Evolutionary conservation across 2,113 vertebrate species (phyloP), one percentile per base, ranked within the genome.

Genomic region (Lagopus muta): DNA sequence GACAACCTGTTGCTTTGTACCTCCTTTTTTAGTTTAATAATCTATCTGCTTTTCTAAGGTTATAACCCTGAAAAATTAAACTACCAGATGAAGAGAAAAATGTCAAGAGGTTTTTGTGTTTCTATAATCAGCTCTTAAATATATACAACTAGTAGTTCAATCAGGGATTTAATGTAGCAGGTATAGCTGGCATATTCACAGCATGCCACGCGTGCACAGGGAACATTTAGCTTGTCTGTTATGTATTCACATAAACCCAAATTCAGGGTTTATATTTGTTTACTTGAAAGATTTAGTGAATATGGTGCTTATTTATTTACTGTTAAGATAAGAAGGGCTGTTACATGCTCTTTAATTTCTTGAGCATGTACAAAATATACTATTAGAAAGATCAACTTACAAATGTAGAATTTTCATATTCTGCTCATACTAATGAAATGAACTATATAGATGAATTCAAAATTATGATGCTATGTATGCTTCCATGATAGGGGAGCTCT

Each of bases 401-500:
- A 71, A 16, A 4, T 18, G 14, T 20, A 7, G 25, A 40, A 85
- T 4, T 5, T 20, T 8, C 3, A 27, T 4, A 7, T 7, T 2
- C 0, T 1, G 0, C 28, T 69, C 3, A 3, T 12, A 48, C 24
- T 11, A 12, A 62, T 27, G 38, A n/a, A 81, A 62, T 25, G 30
- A 84, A 1, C 27, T 55, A 8, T n/a, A 2, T 13, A 42, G 32
- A 3, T 1, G 11, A 20, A 42, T n/a, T 27, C 0, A 12, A 32
- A 69, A 16, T 20, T 11, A 11, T 4, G 27, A 16, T 22, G 36
- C 5, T 78, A 20, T 40, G 42, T 38, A 28, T 42, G 60, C 45
- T 50, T 42, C 45, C 34, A 52, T 36, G 18, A 47, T 16, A n/a
- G 55, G 24, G 73, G 24, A 58, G 30, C 11, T 76, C 20, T 61